These are phyloP conservation scores for Charanyca ferruginea DNA, from an alignment of 2,888 invertebrate genomes.

Conservation along the genomic window DNA sequence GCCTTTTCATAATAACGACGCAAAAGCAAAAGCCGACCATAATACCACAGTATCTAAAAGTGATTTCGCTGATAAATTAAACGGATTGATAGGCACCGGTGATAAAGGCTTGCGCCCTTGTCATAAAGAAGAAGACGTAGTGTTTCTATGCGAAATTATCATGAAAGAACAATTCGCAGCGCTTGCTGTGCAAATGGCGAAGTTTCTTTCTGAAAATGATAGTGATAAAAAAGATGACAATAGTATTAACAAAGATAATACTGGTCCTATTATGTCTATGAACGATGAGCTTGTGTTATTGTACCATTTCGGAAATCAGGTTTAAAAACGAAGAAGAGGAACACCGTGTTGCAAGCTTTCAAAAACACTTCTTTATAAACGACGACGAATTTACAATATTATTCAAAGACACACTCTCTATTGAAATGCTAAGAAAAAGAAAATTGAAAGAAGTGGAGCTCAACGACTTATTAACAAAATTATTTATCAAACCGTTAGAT, in stretches of 20 bases:
- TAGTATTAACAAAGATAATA: too few species aligned
- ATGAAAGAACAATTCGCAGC: constrained; percentile 38
- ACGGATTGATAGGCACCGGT: constrained; percentile 45
- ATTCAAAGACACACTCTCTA: constrained; percentile 35
- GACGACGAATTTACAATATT: constrained; percentile 30
- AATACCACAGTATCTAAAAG: constrained; percentile 4
- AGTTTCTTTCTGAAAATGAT: constrained; percentile 27
- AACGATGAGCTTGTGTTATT: constrained; percentile 36
- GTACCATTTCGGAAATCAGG: constrained; percentile 48
- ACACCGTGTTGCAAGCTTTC: constrained; percentile 36
- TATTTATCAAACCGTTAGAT: constrained; percentile 22
- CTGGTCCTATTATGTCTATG: constrained; percentile 32
- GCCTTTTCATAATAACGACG: constrained; percentile 54
- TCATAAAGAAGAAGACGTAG: constrained; percentile 27
- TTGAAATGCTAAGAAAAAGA: constrained; percentile 30
- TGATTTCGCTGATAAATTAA: constrained; percentile 18
- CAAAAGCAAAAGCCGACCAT: constrained; percentile 33
- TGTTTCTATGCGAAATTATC: constrained; percentile 30
- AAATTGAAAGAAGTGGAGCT: not conserved
- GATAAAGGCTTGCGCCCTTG: constrained; percentile 12
- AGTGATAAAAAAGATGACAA: too few species aligned
- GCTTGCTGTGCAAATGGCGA: constrained; percentile 36
- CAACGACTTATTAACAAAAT: not conserved
- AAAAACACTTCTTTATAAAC: constrained; percentile 32
- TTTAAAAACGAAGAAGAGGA: constrained; percentile 13